Conservation (phyloP, 2,888 invertebrate genomes). For the Parthenolecanium corni region DNA sequence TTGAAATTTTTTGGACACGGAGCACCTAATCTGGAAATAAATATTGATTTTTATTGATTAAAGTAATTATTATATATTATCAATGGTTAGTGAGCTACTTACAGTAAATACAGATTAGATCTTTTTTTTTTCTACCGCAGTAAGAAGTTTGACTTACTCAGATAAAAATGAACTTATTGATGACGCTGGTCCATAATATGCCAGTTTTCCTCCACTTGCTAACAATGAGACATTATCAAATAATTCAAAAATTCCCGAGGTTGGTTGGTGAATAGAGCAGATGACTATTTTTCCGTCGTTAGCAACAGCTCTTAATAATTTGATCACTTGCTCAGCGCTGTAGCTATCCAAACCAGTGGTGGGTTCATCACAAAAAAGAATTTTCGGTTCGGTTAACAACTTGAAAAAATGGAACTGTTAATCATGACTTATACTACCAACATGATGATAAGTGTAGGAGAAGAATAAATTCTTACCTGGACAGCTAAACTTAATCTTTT, state of each 20-base stretch:
- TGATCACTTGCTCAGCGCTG: constrained; percentile 68
- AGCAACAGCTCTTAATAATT: constrained; percentile 53
- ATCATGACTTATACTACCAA: no score
- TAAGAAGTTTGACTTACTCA: no score
- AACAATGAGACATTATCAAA: constrained; percentile 30
- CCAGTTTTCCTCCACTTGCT: constrained; percentile 26
- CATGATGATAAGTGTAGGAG: no score
- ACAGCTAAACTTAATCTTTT: constrained; percentile 77
- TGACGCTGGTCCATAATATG: constrained; percentile 29
- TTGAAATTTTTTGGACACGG: constrained; percentile 67
- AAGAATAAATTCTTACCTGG: constrained; percentile 47
- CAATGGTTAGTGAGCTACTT: no score
- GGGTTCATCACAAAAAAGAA: constrained; percentile 88
- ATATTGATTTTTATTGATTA: no score
- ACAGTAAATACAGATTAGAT: no score
- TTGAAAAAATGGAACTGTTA: constrained; percentile 39
- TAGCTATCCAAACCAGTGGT: constrained; percentile 86
- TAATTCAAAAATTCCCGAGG: constrained; percentile 31
- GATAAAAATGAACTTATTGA: no score
- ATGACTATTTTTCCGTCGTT: constrained; percentile 30
- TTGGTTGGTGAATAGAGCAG: constrained; percentile 31
- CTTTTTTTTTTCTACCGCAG: no score
- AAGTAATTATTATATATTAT: no score
- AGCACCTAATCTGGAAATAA: constrained; percentile 45
- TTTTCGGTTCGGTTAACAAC: constrained; percentile 75